Percentiles rank a stretch among this genome's conserved stretches.
phyloP scores from a whole-genome alignment of 2,113 vertebrate species.

The Embiotoca jacksoni region DNA sequence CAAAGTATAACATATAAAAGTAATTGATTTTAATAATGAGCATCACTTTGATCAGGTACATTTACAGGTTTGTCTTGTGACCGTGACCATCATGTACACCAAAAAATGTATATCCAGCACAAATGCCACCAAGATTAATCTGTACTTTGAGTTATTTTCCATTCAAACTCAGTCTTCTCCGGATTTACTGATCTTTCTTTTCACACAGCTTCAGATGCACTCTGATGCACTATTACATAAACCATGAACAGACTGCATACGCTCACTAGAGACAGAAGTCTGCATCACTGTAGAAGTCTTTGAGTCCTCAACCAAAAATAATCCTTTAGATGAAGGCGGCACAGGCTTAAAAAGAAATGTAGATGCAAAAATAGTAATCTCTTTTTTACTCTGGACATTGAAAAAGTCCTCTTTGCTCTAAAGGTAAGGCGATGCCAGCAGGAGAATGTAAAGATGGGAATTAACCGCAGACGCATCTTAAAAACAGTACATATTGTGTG shows the following conservation, averaged over 20 bases:
- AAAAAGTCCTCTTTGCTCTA: no score
- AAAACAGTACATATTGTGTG: neutral
- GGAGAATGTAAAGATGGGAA: constrained; percentile 4
- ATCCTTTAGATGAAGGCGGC: constrained; percentile 13
- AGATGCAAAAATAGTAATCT: neutral
- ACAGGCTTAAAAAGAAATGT: neutral
- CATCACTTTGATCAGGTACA: neutral
- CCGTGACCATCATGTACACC: neutral
- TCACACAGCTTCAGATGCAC: neutral
- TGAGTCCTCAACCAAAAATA: constrained; percentile 23
- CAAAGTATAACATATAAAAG: neutral
- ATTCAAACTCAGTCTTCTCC: neutral
- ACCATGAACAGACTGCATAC: constrained; percentile 19
- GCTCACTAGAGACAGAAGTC: neutral
- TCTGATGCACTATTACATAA: constrained; percentile 14
- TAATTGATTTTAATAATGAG: neutral
- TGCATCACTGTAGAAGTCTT: constrained; percentile 18
- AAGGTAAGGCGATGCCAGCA: neutral
- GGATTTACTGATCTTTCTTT: constrained; percentile 1
- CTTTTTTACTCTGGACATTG: neutral
- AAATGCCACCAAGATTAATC: neutral
- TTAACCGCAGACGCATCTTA: neutral
- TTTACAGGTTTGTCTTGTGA: neutral
- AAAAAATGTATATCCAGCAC: neutral
- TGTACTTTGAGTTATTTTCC: neutral